Evolutionary conservation across 2,888 invertebrate genomes (phyloP), one percentile per base, ranked within the genome.

Genomic region (Epinotia bilunana): DNA sequence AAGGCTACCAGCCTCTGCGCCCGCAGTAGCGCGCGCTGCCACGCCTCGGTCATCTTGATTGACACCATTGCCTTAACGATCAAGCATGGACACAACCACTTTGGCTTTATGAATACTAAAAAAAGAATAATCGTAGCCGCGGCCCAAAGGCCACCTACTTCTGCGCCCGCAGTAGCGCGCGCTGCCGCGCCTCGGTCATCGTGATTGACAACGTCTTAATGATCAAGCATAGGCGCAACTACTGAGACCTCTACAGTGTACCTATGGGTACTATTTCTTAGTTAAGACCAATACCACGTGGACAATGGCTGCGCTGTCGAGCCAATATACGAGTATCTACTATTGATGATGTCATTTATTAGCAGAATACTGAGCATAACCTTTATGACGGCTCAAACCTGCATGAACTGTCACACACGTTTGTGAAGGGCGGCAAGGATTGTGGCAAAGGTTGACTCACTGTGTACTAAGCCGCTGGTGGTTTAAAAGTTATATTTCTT

Each of bases 1-100:
- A 79, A 79, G 72, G 73, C 79, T 0, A 75, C 75, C 53, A 67
- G 67, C 39, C 72, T 78, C 60, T 68, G 77, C 58, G 67, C 11
- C 5, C 73, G 74, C 53, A 78, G 65, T 39, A 28, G 79, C 33
- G 77, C 74, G 7, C 79, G 80, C 2, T 86, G 85, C 71, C 80
- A 79, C 57, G 84, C 84, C 0, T 82, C 82, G 0, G 83, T 81
- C 7, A 77, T 81, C 11, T 80, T 84, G 4, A 53, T 80, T 0
- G 80, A 84, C 9, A 79, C 81, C 11, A 73, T 74, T 6, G 80
- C 86, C 2, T 68, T 86, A 5, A 70, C 76, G 3, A 49, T 77
- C 18, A 83, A 80, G 18, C 78, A 81, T 63, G 79, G 77, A 23
- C 84, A 84, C 69, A 85, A 85, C 72, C 83, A 86, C 75, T 83